These are phyloP conservation scores for Papio anubis DNA, from an alignment of 2,113 vertebrate genomes.

Conservation along the genomic window DNA sequence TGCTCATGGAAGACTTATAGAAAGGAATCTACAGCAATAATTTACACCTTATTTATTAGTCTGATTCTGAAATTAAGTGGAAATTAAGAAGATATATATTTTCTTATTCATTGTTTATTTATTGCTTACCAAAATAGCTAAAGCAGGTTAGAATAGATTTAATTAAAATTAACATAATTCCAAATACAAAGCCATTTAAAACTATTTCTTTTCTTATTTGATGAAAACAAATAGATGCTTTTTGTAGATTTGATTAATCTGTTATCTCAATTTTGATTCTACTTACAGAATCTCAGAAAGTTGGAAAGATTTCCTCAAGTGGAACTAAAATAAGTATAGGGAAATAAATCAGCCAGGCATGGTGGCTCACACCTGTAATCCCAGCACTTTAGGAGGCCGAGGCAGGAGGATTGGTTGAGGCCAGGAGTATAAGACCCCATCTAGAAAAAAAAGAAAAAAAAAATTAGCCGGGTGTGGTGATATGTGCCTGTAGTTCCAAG, in stretches of 20 bases:
- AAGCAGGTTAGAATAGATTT: neutral
- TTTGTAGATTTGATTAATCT: neutral
- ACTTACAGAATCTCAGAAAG: neutral
- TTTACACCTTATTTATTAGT: neutral
- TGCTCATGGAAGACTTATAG: neutral
- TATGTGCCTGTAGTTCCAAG: too few relatives aligned
- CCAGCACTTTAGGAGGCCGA: too few relatives aligned
- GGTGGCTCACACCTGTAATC: too few relatives aligned
- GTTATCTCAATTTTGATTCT: neutral
- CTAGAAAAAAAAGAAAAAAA: too few relatives aligned
- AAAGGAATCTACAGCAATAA: neutral
- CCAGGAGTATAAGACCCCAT: too few relatives aligned
- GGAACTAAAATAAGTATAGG: neutral
- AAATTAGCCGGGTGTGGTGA: too few relatives aligned
- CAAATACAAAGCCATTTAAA: neutral
- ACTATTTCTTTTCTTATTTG: neutral
- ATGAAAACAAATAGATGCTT: neutral
- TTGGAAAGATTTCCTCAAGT: neutral
- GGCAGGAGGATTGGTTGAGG: too few relatives aligned
- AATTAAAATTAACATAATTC: constrained; percentile 25
- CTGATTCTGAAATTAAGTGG: neutral
- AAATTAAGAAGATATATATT: neutral
- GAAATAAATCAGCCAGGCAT: neutral
- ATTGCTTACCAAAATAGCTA: neutral
- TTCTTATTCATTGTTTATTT: neutral